These are phyloP conservation scores for Tapirus terrestris DNA, from an alignment of 2,113 vertebrate genomes.

Conservation along the genomic window DNA sequence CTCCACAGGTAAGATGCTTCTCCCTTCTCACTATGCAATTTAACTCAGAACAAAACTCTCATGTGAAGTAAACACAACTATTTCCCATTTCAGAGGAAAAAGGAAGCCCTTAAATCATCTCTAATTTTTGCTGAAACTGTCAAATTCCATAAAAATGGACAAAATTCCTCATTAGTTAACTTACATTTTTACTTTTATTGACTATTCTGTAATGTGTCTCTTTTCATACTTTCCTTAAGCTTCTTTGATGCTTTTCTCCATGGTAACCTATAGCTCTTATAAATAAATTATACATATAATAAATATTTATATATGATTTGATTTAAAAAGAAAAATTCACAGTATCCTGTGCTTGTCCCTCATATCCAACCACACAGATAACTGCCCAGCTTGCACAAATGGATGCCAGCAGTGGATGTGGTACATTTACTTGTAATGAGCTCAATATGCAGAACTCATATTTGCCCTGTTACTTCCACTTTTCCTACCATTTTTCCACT, in stretches of 20 bases:
- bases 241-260: neutral
- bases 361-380: neutral
- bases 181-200: neutral
- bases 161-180: neutral
- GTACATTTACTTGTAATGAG: neutral
- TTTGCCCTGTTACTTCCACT: neutral
- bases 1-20: neutral
- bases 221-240: neutral
- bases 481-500: neutral
- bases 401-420: neutral
- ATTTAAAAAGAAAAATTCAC: neutral
- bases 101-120: neutral
- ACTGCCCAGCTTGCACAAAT: neutral
- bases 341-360: neutral
- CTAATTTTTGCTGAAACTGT: slow-evolving; percentile 19
- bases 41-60: neutral
- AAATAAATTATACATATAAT: neutral
- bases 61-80: neutral
- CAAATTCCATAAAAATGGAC: neutral
- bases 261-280: neutral
- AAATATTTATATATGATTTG: neutral
- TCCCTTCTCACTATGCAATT: neutral
- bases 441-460: neutral
- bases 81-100: neutral
- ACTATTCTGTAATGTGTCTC: neutral